phyloP scores from a whole-genome alignment of 2,113 vertebrate genomes.

The Pterophyllum scalare region DNA sequence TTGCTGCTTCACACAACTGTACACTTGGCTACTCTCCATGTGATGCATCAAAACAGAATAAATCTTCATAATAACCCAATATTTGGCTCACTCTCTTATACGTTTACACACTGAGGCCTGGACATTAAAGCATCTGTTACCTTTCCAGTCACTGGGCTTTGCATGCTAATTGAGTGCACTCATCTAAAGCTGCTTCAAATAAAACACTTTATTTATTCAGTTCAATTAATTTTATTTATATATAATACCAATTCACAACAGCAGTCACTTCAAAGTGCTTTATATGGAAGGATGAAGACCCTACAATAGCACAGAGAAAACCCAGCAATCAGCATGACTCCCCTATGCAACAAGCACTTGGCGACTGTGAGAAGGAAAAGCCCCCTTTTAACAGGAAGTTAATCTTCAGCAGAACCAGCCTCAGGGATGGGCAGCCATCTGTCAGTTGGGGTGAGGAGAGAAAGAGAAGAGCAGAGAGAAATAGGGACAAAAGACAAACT shows the following conservation, averaged over 20 bases:
- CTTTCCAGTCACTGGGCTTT: background rate
- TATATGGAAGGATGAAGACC: no score
- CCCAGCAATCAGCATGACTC: background rate
- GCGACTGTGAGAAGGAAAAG: background rate
- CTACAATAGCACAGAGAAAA: background rate
- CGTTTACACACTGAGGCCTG: background rate
- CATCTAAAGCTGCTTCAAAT: background rate
- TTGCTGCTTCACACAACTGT: background rate
- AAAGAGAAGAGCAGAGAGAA: no score
- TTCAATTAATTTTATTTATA: background rate
- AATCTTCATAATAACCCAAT: conserved; percentile 6
- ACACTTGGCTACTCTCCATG: background rate
- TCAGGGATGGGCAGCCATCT: no score
- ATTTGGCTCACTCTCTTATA: background rate
- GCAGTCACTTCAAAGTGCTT: background rate
- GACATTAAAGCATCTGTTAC: background rate
- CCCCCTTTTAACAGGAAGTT: background rate
- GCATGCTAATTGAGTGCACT: background rate
- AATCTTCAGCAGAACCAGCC: no score
- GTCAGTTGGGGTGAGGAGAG: no score
- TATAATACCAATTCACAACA: background rate
- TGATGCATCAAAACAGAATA: conserved; percentile 7
- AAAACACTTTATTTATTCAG: background rate
- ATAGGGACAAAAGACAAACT: no score
- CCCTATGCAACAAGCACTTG: background rate